These are phyloP conservation scores for Sebastes schlegelii DNA, from an alignment of 2,113 vertebrate species.

Conservation along the genomic window DNA sequence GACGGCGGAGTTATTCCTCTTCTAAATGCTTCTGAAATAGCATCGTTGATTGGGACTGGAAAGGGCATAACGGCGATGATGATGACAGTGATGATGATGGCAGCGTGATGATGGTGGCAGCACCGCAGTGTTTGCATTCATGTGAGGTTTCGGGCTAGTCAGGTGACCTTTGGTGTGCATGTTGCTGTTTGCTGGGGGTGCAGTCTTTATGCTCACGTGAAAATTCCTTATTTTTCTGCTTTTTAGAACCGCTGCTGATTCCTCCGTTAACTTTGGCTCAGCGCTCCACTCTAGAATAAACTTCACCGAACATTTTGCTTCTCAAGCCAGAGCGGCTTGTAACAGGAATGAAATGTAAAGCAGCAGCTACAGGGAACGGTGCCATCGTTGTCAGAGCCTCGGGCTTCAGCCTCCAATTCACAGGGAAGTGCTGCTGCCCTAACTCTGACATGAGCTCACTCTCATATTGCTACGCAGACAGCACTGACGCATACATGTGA, in stretches of 20 bases:
- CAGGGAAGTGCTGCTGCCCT: constrained; percentile 18
- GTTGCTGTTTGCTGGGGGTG: constrained; percentile 21
- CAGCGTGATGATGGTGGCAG: neutral
- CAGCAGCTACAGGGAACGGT: constrained; percentile 8
- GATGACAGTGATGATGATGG: neutral
- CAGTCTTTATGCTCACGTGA: constrained; percentile 22
- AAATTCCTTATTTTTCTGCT: constrained; percentile 46
- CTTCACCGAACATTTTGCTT: constrained; percentile 38
- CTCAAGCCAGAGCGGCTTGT: constrained; percentile 54
- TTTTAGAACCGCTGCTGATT: constrained; percentile 23
- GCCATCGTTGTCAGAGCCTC: constrained; percentile 4
- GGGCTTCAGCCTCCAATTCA: constrained; percentile 6
- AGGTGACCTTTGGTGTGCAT: neutral
- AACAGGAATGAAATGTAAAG: constrained; percentile 60
- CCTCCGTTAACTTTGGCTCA: constrained; percentile 27
- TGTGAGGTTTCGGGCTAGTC: neutral
- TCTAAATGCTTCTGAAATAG: constrained; percentile 31
- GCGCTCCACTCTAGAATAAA: constrained; percentile 36
- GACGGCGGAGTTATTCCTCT: neutral
- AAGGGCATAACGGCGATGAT: neutral
- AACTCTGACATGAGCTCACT: constrained; percentile 13
- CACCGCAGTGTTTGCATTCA: constrained; percentile 10
- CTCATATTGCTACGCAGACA: neutral
- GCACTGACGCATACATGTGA: neutral
- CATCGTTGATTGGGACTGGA: constrained; percentile 11